phyloP scores from a whole-genome alignment of 2,888 invertebrate genomes.

The Tipula confusa region DNA sequence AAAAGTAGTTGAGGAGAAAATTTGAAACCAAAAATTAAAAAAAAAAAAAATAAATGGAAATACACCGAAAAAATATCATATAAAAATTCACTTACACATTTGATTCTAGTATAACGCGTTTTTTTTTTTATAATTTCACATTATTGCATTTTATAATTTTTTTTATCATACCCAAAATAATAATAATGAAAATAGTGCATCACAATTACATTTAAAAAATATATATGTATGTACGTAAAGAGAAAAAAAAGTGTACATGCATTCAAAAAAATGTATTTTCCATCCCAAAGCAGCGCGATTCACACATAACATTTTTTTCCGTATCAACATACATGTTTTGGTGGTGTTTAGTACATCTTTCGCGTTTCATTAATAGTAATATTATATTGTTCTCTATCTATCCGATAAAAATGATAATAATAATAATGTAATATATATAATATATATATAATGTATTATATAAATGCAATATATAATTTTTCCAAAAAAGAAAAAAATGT shows the following conservation, averaged over 20 bases:
- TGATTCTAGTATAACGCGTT: conserved; percentile 8
- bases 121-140: neutral
- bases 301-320: neutral
- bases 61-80: neutral
- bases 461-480: neutral
- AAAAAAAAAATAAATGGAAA: no score
- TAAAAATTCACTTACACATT: conserved; percentile 25
- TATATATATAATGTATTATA: neutral
- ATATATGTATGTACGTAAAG: neutral
- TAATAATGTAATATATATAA: neutral
- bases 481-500: neutral
- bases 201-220: conserved; percentile 6
- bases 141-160: conserved; percentile 15
- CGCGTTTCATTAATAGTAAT: neutral
- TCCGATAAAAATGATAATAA: neutral
- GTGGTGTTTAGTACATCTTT: conserved; percentile 25
- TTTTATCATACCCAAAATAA: conserved; percentile 20
- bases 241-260: neutral
- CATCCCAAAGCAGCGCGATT: neutral
- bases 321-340: no score
- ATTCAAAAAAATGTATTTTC: neutral
- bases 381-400: neutral
- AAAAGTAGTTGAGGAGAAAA: conserved; percentile 4
- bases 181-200: conserved; percentile 8
- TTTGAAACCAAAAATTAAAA: neutral